Percentiles rank a stretch among this genome's conserved stretches.
Conservation (phyloP, 2,888 invertebrate species). For the Glyphotaelius pellucidus region DNA sequence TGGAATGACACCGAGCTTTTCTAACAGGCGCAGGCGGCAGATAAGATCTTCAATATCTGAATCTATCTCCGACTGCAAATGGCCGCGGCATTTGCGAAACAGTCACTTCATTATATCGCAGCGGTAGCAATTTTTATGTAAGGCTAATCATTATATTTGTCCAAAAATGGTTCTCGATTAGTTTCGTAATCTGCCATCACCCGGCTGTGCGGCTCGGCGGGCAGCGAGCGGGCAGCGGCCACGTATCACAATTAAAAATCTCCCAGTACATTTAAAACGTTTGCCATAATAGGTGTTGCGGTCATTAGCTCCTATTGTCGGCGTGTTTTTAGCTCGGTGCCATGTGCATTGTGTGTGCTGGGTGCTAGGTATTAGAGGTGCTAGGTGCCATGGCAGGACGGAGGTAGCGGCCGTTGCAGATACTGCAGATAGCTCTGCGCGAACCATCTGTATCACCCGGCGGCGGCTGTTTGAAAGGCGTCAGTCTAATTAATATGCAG, state of each 20-base stretch:
- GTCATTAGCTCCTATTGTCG: constrained; percentile 65
- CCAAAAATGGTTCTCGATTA: constrained; percentile 60
- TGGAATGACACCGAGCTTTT: constrained; percentile 8
- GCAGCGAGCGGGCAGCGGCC: background rate
- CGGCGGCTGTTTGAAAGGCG: constrained; percentile 45
- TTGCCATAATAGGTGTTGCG: constrained; percentile 63
- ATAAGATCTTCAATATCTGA: background rate
- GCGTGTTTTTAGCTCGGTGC: constrained; percentile 18
- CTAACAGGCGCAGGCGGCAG: constrained; percentile 9
- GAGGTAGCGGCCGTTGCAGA: background rate
- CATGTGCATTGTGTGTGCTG: background rate
- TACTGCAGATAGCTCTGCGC: background rate
- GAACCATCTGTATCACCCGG: background rate
- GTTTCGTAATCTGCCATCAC: constrained; percentile 52
- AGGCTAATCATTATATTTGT: constrained; percentile 62
- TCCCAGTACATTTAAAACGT: constrained; percentile 60
- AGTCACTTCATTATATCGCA: constrained; percentile 36
- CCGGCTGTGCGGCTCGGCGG: constrained; percentile 13
- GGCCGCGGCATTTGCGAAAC: constrained; percentile 37
- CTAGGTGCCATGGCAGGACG: background rate
- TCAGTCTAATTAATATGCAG: constrained; percentile 55
- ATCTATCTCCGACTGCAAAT: constrained; percentile 10
- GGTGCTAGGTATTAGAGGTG: background rate
- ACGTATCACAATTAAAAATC: constrained; percentile 59
- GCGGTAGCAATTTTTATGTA: constrained; percentile 55